phyloP scores from a whole-genome alignment of 2,888 invertebrate genomes.

The Pyrrhosoma nymphula region DNA sequence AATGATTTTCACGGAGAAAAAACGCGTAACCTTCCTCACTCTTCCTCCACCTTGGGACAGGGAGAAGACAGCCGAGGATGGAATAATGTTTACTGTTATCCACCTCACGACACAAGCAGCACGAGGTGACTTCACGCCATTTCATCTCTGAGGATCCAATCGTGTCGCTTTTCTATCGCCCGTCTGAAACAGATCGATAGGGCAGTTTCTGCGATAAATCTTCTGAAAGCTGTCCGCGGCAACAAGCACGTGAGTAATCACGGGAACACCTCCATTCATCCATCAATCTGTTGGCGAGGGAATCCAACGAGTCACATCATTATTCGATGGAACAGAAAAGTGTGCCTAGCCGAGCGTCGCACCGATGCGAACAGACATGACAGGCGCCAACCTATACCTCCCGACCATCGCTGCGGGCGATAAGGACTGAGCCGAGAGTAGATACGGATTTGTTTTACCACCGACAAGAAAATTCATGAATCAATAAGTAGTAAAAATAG shows the following conservation, averaged over 20 bases:
- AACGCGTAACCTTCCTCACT: neutral
- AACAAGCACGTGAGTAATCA: neutral
- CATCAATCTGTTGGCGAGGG: neutral
- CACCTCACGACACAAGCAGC: neutral
- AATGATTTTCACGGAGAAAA: neutral
- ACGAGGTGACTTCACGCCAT: neutral
- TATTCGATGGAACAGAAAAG: neutral
- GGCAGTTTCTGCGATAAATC: neutral
- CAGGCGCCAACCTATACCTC: neutral
- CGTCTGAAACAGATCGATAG: neutral
- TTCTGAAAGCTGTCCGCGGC: neutral
- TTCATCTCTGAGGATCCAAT: neutral
- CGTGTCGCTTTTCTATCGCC: neutral
- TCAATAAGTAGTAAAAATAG: neutral
- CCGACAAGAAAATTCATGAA: neutral
- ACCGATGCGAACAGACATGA: neutral
- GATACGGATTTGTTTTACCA: neutral
- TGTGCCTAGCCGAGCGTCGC: neutral
- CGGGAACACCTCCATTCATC: neutral
- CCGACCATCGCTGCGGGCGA: neutral
- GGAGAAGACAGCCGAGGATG: neutral
- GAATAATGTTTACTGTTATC: neutral
- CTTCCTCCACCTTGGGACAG: neutral
- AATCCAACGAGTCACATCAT: neutral
- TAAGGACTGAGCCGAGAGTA: neutral